Conservation (phyloP, 2,888 invertebrate genomes). For the Halictus quadricinctus region DNA sequence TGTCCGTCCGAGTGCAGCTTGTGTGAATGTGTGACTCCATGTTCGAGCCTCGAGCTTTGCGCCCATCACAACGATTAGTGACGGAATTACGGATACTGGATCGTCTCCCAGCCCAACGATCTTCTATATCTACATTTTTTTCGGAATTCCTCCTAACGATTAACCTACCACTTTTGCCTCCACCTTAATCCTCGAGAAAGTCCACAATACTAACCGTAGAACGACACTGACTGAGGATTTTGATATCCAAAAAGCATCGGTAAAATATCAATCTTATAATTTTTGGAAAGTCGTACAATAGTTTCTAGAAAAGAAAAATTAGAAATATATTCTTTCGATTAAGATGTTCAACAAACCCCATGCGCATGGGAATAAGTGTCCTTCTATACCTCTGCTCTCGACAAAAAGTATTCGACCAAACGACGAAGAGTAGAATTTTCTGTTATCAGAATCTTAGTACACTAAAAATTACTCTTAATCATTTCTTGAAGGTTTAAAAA, state of each 20-base stretch:
- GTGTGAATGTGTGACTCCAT: constrained; percentile 76
- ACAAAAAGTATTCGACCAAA: neutral
- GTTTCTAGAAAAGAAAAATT: neutral
- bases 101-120: constrained; percentile 12
- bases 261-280: neutral
- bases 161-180: neutral
- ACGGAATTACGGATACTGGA: constrained; percentile 24
- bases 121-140: constrained; percentile 3
- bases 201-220: neutral
- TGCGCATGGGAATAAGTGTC: neutral
- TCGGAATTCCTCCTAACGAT: neutral
- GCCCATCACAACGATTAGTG: constrained; percentile 40
- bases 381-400: neutral
- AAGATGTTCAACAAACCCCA: neutral
- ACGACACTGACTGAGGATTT: neutral
- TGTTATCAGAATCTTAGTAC: neutral
- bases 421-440: neutral
- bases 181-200: neutral
- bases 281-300: neutral
- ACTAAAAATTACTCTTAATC: neutral
- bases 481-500: neutral
- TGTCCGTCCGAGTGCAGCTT: constrained; percentile 81
- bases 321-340: no score
- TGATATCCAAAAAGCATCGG: neutral
- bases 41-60: constrained; percentile 63